A percentile compares a stretch with the other conserved stretches of the same genome.
phyloP scores from a whole-genome alignment of 2,113 vertebrate genomes.

The Ivindomyrus marchei region DNA sequence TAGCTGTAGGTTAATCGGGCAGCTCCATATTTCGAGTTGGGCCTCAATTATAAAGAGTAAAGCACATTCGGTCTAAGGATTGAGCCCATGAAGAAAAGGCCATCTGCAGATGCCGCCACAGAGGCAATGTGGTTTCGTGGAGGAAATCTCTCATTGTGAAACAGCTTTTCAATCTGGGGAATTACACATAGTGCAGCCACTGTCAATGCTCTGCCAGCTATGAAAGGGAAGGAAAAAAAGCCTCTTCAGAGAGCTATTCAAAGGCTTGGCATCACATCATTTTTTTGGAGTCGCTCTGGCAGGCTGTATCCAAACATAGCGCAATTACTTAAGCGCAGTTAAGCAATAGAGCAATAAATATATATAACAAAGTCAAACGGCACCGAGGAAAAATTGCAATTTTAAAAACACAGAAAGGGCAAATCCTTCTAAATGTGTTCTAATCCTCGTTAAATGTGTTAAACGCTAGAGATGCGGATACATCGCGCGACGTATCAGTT shows the following conservation, averaged over 20 bases:
- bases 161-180: conserved; percentile 71
- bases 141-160: conserved; percentile 64
- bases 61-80: conserved; percentile 26
- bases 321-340: conserved; percentile 51
- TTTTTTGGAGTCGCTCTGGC: conserved; percentile 44
- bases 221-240: conserved; percentile 53
- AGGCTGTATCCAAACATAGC: conserved; percentile 36
- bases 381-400: conserved; percentile 29
- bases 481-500: conserved; percentile 51
- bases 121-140: conserved; percentile 34
- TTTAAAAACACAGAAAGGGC: conserved; percentile 40
- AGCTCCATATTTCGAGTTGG: conserved; percentile 31
- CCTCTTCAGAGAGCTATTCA: conserved; percentile 45
- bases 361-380: conserved; percentile 39
- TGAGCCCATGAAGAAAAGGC: conserved; percentile 33
- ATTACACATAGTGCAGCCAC: conserved; percentile 74
- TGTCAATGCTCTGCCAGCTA: conserved; percentile 71
- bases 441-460: conserved; percentile 48
- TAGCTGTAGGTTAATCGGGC: conserved; percentile 33
- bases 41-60: conserved; percentile 29
- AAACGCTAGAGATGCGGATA: conserved; percentile 47
- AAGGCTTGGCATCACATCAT: conserved; percentile 51
- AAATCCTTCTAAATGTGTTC: conserved; percentile 41
- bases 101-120: conserved; percentile 32
- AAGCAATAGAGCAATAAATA: conserved; percentile 41